These are phyloP conservation scores for Ichneumon xanthorius DNA, from an alignment of 2,888 invertebrate species.

Conservation along the genomic window DNA sequence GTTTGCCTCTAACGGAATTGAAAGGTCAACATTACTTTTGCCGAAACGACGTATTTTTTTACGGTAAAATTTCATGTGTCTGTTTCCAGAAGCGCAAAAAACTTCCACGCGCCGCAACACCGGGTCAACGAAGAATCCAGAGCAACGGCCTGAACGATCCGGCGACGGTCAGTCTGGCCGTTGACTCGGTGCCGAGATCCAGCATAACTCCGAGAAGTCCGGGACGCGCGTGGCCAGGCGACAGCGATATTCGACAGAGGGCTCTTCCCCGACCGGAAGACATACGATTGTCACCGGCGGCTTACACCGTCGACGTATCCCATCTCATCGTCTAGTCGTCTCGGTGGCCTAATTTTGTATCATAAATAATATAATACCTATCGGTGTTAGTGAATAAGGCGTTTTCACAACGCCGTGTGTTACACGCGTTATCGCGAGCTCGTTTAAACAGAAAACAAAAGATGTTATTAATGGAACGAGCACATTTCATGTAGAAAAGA, in stretches of 20 bases:
- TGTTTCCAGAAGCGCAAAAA: conserved; percentile 92
- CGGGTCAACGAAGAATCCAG: conserved; percentile 90
- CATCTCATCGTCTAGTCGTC: conserved; percentile 90
- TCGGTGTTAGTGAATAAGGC: conserved; percentile 59
- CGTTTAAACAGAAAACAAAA: conserved; percentile 15
- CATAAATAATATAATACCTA: conserved; percentile 42
- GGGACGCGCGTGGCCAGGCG: conserved; percentile 89
- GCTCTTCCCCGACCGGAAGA: conserved; percentile 86
- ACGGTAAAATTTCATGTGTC: conserved; percentile 30
- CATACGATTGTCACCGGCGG: conserved; percentile 87
- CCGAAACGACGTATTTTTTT: background rate
- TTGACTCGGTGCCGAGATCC: conserved; percentile 86
- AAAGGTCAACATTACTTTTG: background rate
- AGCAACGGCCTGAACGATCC: conserved; percentile 93
- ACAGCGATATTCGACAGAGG: conserved; percentile 88
- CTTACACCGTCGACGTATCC: conserved; percentile 92
- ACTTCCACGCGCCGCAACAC: conserved; percentile 91
- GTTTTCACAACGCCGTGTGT: conserved; percentile 33
- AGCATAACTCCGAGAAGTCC: conserved; percentile 86
- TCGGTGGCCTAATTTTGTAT: conserved; percentile 47
- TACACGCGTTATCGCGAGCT: conserved; percentile 35
- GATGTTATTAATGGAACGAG: conserved; percentile 5
- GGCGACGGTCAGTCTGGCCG: conserved; percentile 92
- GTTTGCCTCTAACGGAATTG: conserved; percentile 28
- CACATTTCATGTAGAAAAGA: conserved; percentile 17